Evolutionary conservation across 1,140 invertebrate genomes (phyloP).

Genomic region (Dendroctonus ponderosae): DNA sequence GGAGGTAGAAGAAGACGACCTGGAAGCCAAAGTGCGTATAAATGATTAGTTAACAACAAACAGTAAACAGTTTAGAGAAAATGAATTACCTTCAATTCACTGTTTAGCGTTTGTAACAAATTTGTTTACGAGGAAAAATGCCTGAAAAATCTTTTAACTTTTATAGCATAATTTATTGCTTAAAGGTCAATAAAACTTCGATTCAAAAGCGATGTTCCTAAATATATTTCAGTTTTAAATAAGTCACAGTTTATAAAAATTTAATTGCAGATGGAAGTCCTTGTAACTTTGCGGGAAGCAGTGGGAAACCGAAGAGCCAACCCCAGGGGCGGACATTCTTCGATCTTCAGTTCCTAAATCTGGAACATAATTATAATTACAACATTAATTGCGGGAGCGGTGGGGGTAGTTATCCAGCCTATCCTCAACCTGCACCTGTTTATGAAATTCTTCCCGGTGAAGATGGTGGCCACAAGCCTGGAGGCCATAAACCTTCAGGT

Average conservation of each 20-base stretch:
- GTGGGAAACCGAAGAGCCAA: constrained; percentile 10
- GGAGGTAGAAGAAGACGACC: constrained; percentile 12
- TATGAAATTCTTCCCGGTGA: neutral
- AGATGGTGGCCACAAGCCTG: constrained; percentile 25
- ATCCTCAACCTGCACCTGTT: constrained; percentile 13
- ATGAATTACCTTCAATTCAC: too few relatives aligned
- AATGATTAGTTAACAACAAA: neutral
- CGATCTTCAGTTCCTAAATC: constrained; percentile 26
- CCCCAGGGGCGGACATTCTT: constrained; percentile 26
- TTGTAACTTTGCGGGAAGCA: constrained; percentile 28
- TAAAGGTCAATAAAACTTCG: too few relatives aligned
- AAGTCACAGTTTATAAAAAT: too few relatives aligned
- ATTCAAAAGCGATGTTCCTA: too few relatives aligned
- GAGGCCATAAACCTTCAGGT: constrained; percentile 20
- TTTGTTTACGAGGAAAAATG: too few relatives aligned
- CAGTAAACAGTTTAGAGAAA: too few relatives aligned
- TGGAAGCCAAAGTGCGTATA: constrained; percentile 16
- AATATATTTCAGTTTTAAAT: too few relatives aligned
- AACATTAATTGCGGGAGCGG: constrained; percentile 30
- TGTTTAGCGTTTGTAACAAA: too few relatives aligned
- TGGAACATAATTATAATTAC: constrained; percentile 29
- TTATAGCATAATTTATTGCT: too few relatives aligned
- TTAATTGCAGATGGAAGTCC: neutral
- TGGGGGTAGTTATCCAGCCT: constrained; percentile 15
- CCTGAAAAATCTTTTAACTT: too few relatives aligned